Evolutionary conservation across 1,140 invertebrate genomes (phyloP).

Genomic region (Cydia pomonella): DNA sequence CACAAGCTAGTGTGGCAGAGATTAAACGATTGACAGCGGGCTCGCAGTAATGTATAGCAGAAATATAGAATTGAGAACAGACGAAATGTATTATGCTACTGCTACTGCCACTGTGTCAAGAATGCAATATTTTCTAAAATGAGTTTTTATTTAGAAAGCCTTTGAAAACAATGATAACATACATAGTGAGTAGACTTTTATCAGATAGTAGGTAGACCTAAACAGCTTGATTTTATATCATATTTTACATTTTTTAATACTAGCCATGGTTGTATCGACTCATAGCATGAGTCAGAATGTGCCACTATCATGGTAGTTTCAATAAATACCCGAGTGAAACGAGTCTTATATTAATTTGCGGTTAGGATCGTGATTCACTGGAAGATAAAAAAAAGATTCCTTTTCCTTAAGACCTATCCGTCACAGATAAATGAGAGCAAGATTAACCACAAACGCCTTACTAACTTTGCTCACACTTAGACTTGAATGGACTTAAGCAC

Average conservation of each 20-base stretch:
- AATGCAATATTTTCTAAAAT: too few relatives aligned
- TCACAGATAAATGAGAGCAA: constrained; percentile 1
- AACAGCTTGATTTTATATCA: background rate
- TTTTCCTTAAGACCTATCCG: constrained; percentile 27
- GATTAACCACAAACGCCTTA: background rate
- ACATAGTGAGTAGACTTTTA: too few relatives aligned
- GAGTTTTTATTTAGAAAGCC: too few relatives aligned
- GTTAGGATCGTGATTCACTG: constrained; percentile 49
- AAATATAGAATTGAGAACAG: too few relatives aligned
- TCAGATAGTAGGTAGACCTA: too few relatives aligned
- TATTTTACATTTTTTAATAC: background rate
- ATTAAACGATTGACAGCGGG: too few relatives aligned
- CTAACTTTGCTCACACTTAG: background rate
- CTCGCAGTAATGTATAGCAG: too few relatives aligned
- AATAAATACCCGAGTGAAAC: constrained; percentile 55
- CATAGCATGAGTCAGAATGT: constrained; percentile 58
- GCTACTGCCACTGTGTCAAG: too few relatives aligned
- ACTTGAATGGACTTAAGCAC: too few relatives aligned
- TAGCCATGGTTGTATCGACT: background rate
- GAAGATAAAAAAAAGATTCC: constrained; percentile 34
- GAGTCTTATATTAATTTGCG: constrained; percentile 61
- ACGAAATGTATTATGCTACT: too few relatives aligned
- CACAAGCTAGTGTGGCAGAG: too few relatives aligned
- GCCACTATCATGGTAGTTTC: constrained; percentile 42
- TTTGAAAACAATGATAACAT: too few relatives aligned